phyloP scores from a whole-genome alignment of 2,888 invertebrate genomes.

The Masnerella sp. region DNA sequence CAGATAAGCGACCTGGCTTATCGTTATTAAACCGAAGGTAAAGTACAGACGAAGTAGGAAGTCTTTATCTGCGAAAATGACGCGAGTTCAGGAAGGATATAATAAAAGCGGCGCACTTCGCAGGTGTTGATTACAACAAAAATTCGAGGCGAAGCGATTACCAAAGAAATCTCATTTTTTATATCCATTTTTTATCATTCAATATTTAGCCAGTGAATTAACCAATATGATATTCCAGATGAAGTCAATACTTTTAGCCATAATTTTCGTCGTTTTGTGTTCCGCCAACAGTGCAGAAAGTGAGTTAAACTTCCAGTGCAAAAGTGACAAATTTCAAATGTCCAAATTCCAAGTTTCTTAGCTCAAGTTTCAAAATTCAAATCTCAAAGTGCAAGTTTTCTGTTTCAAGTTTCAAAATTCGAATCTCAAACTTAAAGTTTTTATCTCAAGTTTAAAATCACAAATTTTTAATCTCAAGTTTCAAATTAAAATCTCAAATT shows the following conservation, averaged over 20 bases:
- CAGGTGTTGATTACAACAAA: no score
- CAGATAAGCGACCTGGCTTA: slow-evolving; percentile 5
- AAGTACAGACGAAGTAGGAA: slow-evolving; percentile 25
- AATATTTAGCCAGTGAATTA: background rate
- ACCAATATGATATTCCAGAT: background rate
- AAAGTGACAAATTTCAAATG: background rate
- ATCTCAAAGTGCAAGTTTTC: no score
- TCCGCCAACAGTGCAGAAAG: background rate
- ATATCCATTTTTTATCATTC: background rate
- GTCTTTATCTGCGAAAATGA: slow-evolving; percentile 34
- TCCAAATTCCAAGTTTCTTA: no score
- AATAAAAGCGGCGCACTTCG: slow-evolving; percentile 29
- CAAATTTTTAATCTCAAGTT: no score
- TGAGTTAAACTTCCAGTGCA: background rate
- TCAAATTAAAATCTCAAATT: no score
- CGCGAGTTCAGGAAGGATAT: slow-evolving; percentile 29
- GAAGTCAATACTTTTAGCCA: background rate
- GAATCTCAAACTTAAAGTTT: no score
- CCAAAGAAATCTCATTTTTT: background rate
- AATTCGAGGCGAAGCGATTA: no score
- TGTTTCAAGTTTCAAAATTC: no score
- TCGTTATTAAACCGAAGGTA: slow-evolving; percentile 28
- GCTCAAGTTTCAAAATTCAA: no score
- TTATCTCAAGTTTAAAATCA: no score
- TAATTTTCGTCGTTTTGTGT: background rate